These are phyloP conservation scores for Agrochola circellaris DNA, from an alignment of 2,888 invertebrate species.

Conservation along the genomic window DNA sequence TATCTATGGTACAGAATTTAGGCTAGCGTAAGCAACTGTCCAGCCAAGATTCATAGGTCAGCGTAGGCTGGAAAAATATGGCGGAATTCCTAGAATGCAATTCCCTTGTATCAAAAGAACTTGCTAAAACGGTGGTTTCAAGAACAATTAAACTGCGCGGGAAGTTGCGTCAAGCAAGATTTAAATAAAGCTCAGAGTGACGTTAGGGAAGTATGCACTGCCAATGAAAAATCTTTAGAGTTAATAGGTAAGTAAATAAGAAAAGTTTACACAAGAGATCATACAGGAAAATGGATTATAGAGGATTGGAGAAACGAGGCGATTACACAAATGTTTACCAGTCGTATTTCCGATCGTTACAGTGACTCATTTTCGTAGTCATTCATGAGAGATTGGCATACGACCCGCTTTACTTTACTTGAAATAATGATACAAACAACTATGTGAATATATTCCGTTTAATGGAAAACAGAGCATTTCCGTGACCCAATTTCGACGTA, in stretches of 20 bases:
- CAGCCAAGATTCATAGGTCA: slow-evolving; percentile 69
- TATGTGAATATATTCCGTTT: slow-evolving; percentile 42
- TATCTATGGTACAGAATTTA: slow-evolving; percentile 60
- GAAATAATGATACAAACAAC: slow-evolving; percentile 26
- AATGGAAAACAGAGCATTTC: slow-evolving; percentile 70
- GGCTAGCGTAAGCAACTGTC: slow-evolving; percentile 70
- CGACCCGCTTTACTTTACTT: slow-evolving; percentile 38
- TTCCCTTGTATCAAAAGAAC: slow-evolving; percentile 56
- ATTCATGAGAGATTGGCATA: slow-evolving; percentile 40
- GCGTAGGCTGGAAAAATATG: slow-evolving; percentile 52
- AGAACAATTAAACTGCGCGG: slow-evolving; percentile 52
- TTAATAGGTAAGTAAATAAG: slow-evolving; percentile 26
- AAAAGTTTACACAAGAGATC: slow-evolving; percentile 18
- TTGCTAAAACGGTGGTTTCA: slow-evolving; percentile 45
- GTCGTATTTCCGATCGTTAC: slow-evolving; percentile 33
- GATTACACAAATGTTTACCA: slow-evolving; percentile 49
- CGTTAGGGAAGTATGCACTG: background rate
- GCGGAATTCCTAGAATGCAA: slow-evolving; percentile 60
- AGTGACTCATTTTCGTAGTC: slow-evolving; percentile 36
- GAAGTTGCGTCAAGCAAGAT: slow-evolving; percentile 48
- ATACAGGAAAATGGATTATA: slow-evolving; percentile 33
- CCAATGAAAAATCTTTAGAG: slow-evolving; percentile 12
- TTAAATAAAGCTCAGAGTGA: slow-evolving; percentile 1
- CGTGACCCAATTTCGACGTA: slow-evolving; percentile 71
- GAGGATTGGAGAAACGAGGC: slow-evolving; percentile 24